Evolutionary conservation across 2,113 vertebrate genomes (phyloP).

Genomic region (Cheirogaleus medius): DNA sequence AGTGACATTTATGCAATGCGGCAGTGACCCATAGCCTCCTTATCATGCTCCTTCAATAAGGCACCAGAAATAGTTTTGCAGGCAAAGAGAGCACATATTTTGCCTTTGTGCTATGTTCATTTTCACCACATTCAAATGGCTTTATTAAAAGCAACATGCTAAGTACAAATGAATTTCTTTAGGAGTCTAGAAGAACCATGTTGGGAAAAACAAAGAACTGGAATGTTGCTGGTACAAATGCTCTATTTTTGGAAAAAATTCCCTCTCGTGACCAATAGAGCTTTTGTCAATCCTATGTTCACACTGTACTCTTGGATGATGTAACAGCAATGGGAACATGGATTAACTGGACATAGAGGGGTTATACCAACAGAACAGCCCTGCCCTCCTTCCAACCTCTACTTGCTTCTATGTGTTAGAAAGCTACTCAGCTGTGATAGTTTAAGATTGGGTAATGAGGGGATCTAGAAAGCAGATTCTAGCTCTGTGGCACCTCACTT

Average conservation of each 20-base stretch:
- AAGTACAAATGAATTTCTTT: background rate
- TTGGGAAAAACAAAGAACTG: background rate
- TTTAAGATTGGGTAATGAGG: fast-evolving
- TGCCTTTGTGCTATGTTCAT: background rate
- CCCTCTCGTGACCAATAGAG: background rate
- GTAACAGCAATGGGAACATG: background rate
- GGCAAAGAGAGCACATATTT: background rate
- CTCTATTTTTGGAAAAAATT: background rate
- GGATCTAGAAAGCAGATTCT: background rate
- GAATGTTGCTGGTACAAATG: background rate
- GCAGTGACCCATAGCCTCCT: background rate
- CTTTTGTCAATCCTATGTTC: background rate
- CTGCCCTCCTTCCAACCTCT: background rate
- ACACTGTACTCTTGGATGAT: background rate
- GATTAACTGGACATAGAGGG: background rate
- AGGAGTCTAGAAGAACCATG: background rate
- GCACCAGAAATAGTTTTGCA: background rate
- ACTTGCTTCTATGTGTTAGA: background rate
- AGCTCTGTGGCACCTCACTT: background rate
- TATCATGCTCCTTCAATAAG: background rate
- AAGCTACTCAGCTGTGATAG: background rate
- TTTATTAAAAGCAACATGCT: background rate
- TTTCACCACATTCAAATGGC: background rate
- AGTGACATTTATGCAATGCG: background rate
- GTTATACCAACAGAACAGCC: background rate